These are phyloP conservation scores for Colistium nudipinnis DNA, from an alignment of 2,113 vertebrate species.

Conservation along the genomic window DNA sequence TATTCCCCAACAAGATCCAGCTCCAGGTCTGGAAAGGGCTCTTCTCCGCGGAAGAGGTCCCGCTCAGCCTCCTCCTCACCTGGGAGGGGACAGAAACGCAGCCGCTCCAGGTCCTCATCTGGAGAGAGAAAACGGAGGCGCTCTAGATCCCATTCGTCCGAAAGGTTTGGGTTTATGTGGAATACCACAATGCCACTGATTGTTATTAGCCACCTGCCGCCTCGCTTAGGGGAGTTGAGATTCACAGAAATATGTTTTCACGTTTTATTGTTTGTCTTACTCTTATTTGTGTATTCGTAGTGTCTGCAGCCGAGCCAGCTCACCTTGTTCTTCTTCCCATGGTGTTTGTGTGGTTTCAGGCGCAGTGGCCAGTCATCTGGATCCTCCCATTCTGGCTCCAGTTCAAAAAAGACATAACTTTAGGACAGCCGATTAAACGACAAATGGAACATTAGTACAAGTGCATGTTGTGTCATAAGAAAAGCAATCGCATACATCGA, in stretches of 20 bases:
- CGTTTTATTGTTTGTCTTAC: background rate
- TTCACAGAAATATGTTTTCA: slow-evolving; percentile 31
- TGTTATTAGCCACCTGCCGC: slow-evolving; percentile 54
- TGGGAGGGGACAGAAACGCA: slow-evolving; percentile 93
- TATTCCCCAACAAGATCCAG: slow-evolving; percentile 98
- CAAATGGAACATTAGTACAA: slow-evolving; percentile 61
- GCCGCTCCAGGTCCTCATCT: slow-evolving; percentile 96
- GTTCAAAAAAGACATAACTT: slow-evolving; percentile 97
- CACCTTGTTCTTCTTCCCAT: slow-evolving; percentile 65
- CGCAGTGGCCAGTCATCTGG: slow-evolving; percentile 90
- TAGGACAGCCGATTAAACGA: slow-evolving; percentile 63
- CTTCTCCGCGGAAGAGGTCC: slow-evolving; percentile 93
- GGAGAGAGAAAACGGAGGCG: slow-evolving; percentile 97
- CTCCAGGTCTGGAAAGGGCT: slow-evolving; percentile 98
- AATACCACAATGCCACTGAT: slow-evolving; percentile 89
- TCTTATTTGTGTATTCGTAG: slow-evolving; percentile 8
- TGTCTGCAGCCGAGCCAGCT: slow-evolving; percentile 12
- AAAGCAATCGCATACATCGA: slow-evolving; percentile 59
- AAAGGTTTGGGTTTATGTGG: slow-evolving; percentile 99
- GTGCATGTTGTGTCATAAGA: slow-evolving; percentile 80
- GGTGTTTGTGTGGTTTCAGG: slow-evolving; percentile 88
- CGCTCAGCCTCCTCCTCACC: slow-evolving; percentile 93
- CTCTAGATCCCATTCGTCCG: slow-evolving; percentile 97
- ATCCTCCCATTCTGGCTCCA: slow-evolving; percentile 97
- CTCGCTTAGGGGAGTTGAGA: slow-evolving; percentile 60